Evolutionary conservation across 1,140 invertebrate species (phyloP).

Genomic region (Galendromus occidentalis): DNA sequence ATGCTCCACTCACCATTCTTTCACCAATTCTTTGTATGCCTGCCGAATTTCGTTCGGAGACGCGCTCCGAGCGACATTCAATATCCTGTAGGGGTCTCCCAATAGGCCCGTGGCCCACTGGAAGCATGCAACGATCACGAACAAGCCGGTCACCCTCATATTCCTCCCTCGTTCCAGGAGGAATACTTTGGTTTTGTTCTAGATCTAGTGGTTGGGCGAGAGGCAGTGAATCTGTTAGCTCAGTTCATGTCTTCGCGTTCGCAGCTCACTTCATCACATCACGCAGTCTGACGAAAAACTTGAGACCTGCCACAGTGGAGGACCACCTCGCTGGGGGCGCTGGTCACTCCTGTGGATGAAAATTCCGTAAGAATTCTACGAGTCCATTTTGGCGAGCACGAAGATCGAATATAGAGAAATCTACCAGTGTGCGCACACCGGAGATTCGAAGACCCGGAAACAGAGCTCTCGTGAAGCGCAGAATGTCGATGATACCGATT

Average conservation of each 20-base stretch:
- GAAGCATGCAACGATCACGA: not conserved
- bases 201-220: too few relatives aligned
- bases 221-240: too few relatives aligned
- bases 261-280: too few relatives aligned
- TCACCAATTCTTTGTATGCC: constrained; percentile 68
- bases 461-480: too few relatives aligned
- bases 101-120: constrained; percentile 21
- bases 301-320: not conserved
- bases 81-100: constrained; percentile 60
- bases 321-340: constrained; percentile 4
- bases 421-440: too few relatives aligned
- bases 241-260: too few relatives aligned
- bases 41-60: constrained; percentile 57
- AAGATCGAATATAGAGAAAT: constrained; percentile 7
- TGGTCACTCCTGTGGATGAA: not conserved
- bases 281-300: too few relatives aligned
- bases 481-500: too few relatives aligned
- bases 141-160: too few relatives aligned
- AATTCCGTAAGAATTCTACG: constrained; percentile 4
- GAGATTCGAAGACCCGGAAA: too few relatives aligned
- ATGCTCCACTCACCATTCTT: constrained; percentile 46
- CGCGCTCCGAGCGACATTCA: constrained; percentile 52
- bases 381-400: constrained; percentile 10
- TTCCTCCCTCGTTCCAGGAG: too few relatives aligned
- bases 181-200: too few relatives aligned